These are phyloP conservation scores for Caenorhabditis inopinata DNA, from an alignment of 1,140 invertebrate genomes.

Conservation along the genomic window DNA sequence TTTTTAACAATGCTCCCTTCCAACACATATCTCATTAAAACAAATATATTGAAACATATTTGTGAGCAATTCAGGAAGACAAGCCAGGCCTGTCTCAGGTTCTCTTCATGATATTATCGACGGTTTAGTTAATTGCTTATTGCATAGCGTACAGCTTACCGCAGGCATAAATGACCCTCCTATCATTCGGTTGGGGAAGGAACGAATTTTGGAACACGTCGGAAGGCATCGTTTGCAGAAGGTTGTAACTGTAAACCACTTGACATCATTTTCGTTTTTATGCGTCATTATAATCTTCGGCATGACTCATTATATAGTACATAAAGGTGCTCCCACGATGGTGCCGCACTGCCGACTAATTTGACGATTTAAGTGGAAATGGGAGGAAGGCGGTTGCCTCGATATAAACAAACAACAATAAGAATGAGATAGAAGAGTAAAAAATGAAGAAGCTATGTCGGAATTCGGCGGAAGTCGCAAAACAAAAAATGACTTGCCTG, in stretches of 20 bases:
- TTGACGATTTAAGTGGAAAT: neutral
- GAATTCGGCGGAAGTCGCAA: neutral
- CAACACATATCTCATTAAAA: too few relatives aligned
- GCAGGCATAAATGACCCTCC: slow-evolving; percentile 65
- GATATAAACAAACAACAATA: slow-evolving; percentile 12
- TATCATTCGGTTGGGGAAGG: slow-evolving; percentile 60
- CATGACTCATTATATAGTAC: slow-evolving; percentile 4
- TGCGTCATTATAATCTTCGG: neutral
- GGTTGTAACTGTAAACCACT: slow-evolving; percentile 61
- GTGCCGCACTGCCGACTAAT: neutral
- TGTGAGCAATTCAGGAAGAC: too few relatives aligned
- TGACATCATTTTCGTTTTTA: neutral
- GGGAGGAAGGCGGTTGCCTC: neutral
- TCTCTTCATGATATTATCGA: too few relatives aligned
- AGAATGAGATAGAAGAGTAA: too few relatives aligned
- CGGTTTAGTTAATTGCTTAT: too few relatives aligned
- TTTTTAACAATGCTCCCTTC: too few relatives aligned
- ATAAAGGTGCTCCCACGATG: neutral
- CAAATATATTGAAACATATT: too few relatives aligned
- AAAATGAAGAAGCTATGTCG: neutral
- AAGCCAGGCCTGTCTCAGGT: too few relatives aligned
- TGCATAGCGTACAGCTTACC: slow-evolving; percentile 54
- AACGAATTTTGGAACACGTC: slow-evolving; percentile 62
- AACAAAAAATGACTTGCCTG: slow-evolving; percentile 44
- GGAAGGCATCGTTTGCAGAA: slow-evolving; percentile 63